Evolutionary conservation across 2,888 invertebrate species (phyloP).

Genomic region (Tenodera sinensis): DNA sequence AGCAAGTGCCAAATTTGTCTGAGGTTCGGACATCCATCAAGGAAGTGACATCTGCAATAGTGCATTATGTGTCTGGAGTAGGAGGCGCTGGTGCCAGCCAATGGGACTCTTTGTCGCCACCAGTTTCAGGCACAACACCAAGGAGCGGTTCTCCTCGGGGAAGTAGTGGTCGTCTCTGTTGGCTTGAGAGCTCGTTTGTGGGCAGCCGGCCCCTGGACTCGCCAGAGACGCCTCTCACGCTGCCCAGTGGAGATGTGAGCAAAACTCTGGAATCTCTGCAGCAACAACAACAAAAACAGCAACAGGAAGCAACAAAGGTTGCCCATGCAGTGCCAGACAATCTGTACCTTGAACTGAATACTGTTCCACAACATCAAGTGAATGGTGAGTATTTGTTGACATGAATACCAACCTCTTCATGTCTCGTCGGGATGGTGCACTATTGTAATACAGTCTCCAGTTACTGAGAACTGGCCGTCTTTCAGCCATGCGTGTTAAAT

Average conservation of each 20-base stretch:
- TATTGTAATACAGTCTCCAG: not conserved
- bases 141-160: slow-evolving; percentile 44
- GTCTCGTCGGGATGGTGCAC: not conserved
- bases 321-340: slow-evolving; percentile 36
- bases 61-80: slow-evolving; percentile 72
- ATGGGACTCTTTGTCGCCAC: slow-evolving; percentile 34
- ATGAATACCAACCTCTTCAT: slow-evolving; percentile 7
- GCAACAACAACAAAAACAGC: slow-evolving; percentile 42
- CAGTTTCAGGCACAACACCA: slow-evolving; percentile 37
- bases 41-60: slow-evolving; percentile 89
- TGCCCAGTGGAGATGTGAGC: slow-evolving; percentile 23
- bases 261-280: slow-evolving; percentile 36
- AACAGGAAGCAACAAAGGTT: not conserved
- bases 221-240: slow-evolving; percentile 69
- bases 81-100: slow-evolving; percentile 26
- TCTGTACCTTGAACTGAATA: slow-evolving; percentile 36
- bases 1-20: slow-evolving; percentile 49
- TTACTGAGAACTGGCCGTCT: no score
- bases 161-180: slow-evolving; percentile 71
- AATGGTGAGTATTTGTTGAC: slow-evolving; percentile 35
- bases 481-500: no score
- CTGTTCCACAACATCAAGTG: slow-evolving; percentile 24
- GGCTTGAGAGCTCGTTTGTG: slow-evolving; percentile 91
- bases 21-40: slow-evolving; percentile 83
- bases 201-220: slow-evolving; percentile 81